Percentiles rank a stretch among this genome's conserved stretches.
phyloP scores from a whole-genome alignment of 2,797 vertebrate species.

The Avahi laniger region DNA sequence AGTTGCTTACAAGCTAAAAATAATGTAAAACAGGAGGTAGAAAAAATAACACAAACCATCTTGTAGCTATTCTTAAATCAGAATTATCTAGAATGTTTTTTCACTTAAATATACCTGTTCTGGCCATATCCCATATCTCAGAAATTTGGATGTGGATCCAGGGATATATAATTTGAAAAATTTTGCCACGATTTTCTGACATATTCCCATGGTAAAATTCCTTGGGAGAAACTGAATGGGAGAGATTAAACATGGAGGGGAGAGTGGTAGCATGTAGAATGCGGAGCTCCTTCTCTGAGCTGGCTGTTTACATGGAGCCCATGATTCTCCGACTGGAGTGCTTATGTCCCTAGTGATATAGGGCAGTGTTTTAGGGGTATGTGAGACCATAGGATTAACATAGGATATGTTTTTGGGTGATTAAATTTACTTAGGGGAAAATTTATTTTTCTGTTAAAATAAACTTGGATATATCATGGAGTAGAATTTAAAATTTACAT shows the following conservation, averaged over 20 bases:
- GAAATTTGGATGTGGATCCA: background rate
- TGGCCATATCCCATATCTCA: background rate
- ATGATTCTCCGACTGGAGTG: background rate
- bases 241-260: background rate
- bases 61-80: conserved; percentile 7
- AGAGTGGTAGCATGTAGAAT: background rate
- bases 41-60: background rate
- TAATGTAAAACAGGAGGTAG: conserved; percentile 25
- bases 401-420: background rate
- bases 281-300: background rate
- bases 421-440: background rate
- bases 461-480: background rate
- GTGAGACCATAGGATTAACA: background rate
- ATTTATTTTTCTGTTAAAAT: conserved; percentile 35
- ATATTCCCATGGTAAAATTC: background rate
- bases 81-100: background rate
- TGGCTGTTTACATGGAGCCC: background rate
- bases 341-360: background rate
- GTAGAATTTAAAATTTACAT: conserved; percentile 11
- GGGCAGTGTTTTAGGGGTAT: background rate
- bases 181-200: conserved; percentile 31
- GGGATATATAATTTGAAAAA: background rate
- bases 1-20: conserved; percentile 46
- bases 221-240: background rate
- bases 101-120: background rate